These are phyloP conservation scores for Pantherophis vulpinus DNA, from an alignment of 2,797 vertebrate genomes.

Conservation along the genomic window DNA sequence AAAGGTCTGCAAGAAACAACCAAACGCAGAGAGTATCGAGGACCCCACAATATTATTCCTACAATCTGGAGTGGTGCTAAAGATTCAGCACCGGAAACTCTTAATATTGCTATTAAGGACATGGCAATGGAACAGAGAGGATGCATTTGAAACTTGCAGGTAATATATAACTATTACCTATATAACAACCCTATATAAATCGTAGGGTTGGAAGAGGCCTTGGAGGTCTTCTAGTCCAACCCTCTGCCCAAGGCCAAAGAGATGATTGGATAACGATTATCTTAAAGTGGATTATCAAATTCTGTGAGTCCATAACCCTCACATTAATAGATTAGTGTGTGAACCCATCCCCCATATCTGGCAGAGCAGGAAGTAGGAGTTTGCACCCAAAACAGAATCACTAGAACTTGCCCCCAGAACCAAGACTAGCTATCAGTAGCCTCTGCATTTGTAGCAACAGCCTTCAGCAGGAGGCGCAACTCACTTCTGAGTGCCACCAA, in stretches of 20 bases:
- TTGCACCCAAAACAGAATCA: background rate
- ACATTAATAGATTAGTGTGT: background rate
- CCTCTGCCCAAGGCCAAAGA: background rate
- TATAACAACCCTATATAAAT: background rate
- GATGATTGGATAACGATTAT: background rate
- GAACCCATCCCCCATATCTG: background rate
- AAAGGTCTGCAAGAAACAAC: background rate
- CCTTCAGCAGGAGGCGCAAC: background rate
- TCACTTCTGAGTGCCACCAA: background rate
- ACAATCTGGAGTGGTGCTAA: background rate
- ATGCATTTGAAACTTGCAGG: background rate
- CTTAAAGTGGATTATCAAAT: background rate
- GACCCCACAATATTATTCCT: background rate
- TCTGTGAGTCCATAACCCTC: background rate
- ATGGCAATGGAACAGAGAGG: background rate
- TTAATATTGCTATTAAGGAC: background rate
- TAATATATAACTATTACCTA: background rate
- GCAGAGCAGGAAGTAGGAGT: background rate
- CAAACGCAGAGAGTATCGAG: background rate
- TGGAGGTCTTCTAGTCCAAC: background rate
- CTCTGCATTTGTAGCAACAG: background rate
- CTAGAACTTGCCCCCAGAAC: background rate
- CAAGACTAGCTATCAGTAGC: background rate
- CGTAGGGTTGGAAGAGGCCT: background rate
- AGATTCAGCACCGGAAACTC: background rate